Conservation (phyloP, 1,140 invertebrate genomes). For the Drusus annulatus region DNA sequence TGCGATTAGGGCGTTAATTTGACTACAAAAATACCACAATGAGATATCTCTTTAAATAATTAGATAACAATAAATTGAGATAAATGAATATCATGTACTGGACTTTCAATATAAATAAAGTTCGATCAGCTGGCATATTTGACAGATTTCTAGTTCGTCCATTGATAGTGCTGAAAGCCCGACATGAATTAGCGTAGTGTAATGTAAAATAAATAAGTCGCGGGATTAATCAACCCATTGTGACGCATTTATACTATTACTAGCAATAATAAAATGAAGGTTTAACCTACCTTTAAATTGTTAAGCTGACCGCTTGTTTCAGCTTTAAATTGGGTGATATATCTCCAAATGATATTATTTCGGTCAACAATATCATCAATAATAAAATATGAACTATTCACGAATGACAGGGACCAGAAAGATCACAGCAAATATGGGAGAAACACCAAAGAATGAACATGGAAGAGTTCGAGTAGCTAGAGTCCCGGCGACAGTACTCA, state of each 20-base stretch:
- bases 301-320: conserved; percentile 48
- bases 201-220: conserved; percentile 48
- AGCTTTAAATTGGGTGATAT: conserved; percentile 41
- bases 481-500: conserved; percentile 44
- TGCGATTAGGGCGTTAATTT: conserved; percentile 30
- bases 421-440: conserved; percentile 50
- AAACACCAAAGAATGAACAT: conserved; percentile 48
- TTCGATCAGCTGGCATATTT: conserved; percentile 46
- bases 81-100: conserved; percentile 42
- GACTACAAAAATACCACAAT: conserved; percentile 28
- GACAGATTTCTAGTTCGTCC: conserved; percentile 31
- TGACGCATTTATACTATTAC: conserved; percentile 53
- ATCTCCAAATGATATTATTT: conserved; percentile 41
- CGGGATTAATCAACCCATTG: conserved; percentile 51
- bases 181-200: conserved; percentile 10
- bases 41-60: conserved; percentile 40
- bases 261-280: conserved; percentile 53
- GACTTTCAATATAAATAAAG: conserved; percentile 46
- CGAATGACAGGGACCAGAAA: conserved; percentile 47
- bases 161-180: conserved; percentile 10
- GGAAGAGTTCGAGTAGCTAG: conserved; percentile 43
- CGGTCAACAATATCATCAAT: conserved; percentile 48
- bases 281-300: conserved; percentile 52
- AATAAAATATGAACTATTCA: conserved; percentile 47
- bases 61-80: conserved; percentile 46